Base-by-base conservation (phyloP, 2,113 vertebrate genomes). In the Martes martes region DNA sequence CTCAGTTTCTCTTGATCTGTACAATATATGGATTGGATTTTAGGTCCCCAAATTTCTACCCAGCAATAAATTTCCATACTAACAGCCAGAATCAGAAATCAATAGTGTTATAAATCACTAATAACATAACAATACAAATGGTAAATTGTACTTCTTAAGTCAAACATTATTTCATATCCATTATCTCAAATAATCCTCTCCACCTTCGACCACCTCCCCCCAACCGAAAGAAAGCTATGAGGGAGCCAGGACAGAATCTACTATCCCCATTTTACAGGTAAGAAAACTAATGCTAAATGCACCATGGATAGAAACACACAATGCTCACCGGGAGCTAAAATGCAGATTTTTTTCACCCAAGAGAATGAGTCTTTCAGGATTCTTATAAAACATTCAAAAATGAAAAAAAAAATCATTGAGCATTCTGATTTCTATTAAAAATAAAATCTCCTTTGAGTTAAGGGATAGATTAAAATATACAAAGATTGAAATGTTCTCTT, bases 51-150 rank as follows among this genome's bases (percentile, higher is more conserved):
- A 13, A 80, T 76, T 81, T 76, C 18, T 81, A 23, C 23, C 4
- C 11, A 91, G 16, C 4, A 65, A 13, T 55, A 76, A 82, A 93
- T 2, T 83, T 81, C 28, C 69, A 59, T 59, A 21, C 42, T 71
- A 84, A 47, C 18, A 3, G 4, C 52, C 26, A 92, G 23, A 69
- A 47, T 91, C 19, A 85, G 19, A 96, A 94, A 92, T 74, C 14
- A 80, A 10, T 31, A 42, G 15, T 39, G 55, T 39, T 52, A 65
- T 6, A 93, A 11, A 76, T 63, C n/a, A 50, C 2, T 57, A 57
- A 82, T 10, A 94, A 23, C 14, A 10, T 84, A 78, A 36, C 14
- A 89, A 73, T 23, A 74, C 5, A 26, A 28, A 74, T 11, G 47
- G 9, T 4, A 74, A 95, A 67, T 42, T 73, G 7, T n/a, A 82